Evolutionary conservation across 2,888 invertebrate genomes (phyloP), one percentile per base, ranked within the genome.

Genomic region (Mesorhabditis belari): DNA sequence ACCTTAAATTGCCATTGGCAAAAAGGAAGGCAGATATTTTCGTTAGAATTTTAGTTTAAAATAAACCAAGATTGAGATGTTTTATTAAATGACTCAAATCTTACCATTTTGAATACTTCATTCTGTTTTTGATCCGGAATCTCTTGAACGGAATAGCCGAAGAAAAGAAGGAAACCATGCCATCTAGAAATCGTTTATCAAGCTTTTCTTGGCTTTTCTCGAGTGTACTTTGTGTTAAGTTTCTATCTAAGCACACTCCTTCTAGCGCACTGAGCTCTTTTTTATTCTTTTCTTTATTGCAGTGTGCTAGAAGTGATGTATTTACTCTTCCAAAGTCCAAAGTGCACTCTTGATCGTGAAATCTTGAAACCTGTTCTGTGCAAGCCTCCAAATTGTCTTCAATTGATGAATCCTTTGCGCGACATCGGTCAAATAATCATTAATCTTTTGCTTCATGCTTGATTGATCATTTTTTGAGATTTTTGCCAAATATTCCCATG

Each of bases 371-470:
- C 95, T 89, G 85, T 89, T 92, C 84, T 91, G 88, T 51, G 98
- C 89, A 74, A 94, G 87, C 70, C 91, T 88, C 83, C 93, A 90
- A 63, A 98, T 90, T 73, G 92, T 89, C 70, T 89, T 89, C 67
- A 98, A 84, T 57, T 95, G 88, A 77, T 96, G 93, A 70, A 98
- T 98, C 72, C 96, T 86, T 83, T 98, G 92, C 0, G 96, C 96
- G 76, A 94, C 93, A 80, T 98, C 96, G 3, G 90, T 88, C 71
- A 98, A 85, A 82, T 98, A 98, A 81, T 95, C 95, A 27, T 91
- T 91, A 85, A 96, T 79, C 81, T 77, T 79, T 63, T 69, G 67
- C 59, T 74, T 75, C 77, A 80, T 77, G 19, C 73, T 65, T 49
- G 70, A 70, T 49, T 67, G 69, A 57, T 77, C 77, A 59, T 77